Conservation (phyloP, 2,113 vertebrate species). For the Tachysurus vachellii region DNA sequence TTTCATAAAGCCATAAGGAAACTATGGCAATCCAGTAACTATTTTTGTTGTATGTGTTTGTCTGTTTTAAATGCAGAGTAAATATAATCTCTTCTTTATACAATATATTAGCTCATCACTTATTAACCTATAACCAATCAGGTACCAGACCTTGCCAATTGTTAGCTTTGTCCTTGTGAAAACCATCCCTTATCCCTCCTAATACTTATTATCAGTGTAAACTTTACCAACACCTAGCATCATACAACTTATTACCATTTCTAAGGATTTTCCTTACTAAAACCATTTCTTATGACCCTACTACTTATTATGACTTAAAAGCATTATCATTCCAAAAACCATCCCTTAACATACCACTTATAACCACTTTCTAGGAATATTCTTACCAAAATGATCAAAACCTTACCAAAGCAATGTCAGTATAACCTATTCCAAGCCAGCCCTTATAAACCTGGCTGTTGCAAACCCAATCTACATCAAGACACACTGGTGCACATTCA, state of each 20-base stretch:
- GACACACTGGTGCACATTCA: too few species aligned
- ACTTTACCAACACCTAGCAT: neutral
- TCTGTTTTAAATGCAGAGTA: constrained; percentile 2
- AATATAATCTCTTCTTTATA: neutral
- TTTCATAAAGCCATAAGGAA: constrained; percentile 39
- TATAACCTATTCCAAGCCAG: neutral
- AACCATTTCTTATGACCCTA: neutral
- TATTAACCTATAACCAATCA: neutral
- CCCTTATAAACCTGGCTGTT: neutral
- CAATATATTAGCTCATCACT: neutral
- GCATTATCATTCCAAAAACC: neutral
- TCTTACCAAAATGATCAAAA: neutral
- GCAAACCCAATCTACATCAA: neutral
- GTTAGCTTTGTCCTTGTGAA: neutral
- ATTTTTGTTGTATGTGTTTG: constrained; percentile 18
- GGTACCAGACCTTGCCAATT: neutral
- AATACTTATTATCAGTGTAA: neutral
- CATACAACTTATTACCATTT: neutral
- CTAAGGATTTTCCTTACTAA: neutral
- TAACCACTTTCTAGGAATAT: neutral
- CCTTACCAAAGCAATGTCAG: neutral
- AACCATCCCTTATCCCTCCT: neutral
- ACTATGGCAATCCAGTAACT: constrained; percentile 29
- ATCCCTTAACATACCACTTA: neutral
- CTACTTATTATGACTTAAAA: neutral